Base-by-base conservation (phyloP, 30 jellyfish, hydroid and myxozoan genomes). In the Phacellophora camtschatica region DNA sequence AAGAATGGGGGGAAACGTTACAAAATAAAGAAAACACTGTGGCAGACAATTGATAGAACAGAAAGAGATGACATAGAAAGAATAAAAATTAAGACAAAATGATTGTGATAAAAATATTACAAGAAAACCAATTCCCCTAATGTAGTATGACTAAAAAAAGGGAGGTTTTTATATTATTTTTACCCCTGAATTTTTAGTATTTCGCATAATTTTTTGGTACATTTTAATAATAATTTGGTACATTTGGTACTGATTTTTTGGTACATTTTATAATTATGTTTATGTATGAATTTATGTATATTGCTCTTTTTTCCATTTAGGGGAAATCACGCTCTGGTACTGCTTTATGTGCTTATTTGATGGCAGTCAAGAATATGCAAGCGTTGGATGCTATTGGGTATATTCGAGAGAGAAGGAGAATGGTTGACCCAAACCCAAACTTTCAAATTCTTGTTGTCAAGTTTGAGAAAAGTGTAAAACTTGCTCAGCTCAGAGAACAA, bases 311-410 rank as follows among this genome's bases (percentile, higher is more conserved):
- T 42, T 5, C 8, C 27, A 30, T 39, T 33, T 34, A 89, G 97
- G 97, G 97, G n/a, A 89, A 81, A 72, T 89, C 97, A 11, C 95
- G 97, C n/a, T 89, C 97, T 29, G 84, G 86, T 20, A 48, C 97
- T 18, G 97, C 97, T 6, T 66, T 89, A 15, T 79, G 86, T 43
- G 91, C 94, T 5, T 89, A 89, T 53, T 10, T 89, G 22, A 89
- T 89, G 95, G 95, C 90, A 18, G 53, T 70, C 2, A 39, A 45
- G 61, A 57, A 74, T 16, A 28, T 80, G 80, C 51, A 45, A 18
- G 61, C 67, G 69, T 43, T 66, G 23, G 88, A 65, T 16, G 73
- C 95, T 13, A 61, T 81, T 24, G 83, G 62, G 39, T 75, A 43
- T 10, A 82, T 89, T 20, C 90, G 82, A 61, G 71, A 56, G 11